Evolutionary conservation across 1,140 invertebrate species (phyloP).

Genomic region (Listronotus oregonensis): DNA sequence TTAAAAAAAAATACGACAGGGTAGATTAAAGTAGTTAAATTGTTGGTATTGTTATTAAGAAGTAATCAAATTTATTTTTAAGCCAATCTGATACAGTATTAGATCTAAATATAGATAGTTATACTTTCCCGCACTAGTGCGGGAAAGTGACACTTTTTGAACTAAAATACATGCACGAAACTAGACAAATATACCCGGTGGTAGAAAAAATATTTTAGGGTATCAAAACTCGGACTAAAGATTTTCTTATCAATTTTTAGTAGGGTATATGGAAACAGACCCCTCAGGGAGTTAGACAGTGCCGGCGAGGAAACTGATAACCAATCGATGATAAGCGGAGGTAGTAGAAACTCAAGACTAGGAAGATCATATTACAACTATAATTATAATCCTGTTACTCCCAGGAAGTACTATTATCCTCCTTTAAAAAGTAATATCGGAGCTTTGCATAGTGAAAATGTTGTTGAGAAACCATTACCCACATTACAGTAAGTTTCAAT

Average conservation of each 20-base stretch:
- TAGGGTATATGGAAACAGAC: constrained; percentile 41
- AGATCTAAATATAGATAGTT: no score
- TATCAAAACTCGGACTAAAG: no score
- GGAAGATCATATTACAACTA: constrained; percentile 41
- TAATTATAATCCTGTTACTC: constrained; percentile 47
- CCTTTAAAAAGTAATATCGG: constrained; percentile 33
- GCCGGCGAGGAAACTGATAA: constrained; percentile 63
- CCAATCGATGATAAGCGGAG: constrained; percentile 54
- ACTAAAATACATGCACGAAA: no score
- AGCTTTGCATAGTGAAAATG: constrained; percentile 15
- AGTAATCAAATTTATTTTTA: no score
- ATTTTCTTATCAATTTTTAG: background rate
- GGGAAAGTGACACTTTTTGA: no score
- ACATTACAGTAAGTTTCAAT: constrained; percentile 29
- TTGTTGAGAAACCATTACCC: constrained; percentile 28
- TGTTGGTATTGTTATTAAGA: no score
- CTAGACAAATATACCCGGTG: no score
- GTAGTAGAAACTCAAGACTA: constrained; percentile 46
- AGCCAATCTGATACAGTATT: no score
- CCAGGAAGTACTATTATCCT: constrained; percentile 54
- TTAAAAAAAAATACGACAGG: no score
- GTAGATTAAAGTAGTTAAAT: no score
- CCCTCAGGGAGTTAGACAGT: constrained; percentile 55
- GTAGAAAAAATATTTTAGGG: no score
- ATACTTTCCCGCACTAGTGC: no score